A percentile compares a stretch with the other conserved stretches of the same genome.
These are phyloP conservation scores for Orchestia grillus DNA, from an alignment of 1,140 invertebrate genomes.

Conservation along the genomic window DNA sequence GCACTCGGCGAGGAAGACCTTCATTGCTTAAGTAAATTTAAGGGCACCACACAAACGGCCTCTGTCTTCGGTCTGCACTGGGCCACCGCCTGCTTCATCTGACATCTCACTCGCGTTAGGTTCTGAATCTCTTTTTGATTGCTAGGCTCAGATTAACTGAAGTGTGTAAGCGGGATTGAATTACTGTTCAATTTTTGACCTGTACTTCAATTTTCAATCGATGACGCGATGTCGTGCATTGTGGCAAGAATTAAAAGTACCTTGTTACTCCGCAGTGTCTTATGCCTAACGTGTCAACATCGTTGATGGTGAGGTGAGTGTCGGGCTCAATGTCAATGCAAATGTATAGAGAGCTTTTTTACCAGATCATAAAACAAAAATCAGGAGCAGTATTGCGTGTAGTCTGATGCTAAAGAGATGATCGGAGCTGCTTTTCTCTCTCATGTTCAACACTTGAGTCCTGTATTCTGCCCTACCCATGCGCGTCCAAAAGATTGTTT, in stretches of 20 bases:
- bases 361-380: neutral
- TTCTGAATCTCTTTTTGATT: neutral
- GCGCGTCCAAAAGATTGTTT: neutral
- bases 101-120: neutral
- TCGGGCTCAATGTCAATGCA: neutral
- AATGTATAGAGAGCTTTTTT: neutral
- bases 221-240: neutral
- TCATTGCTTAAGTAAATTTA: neutral
- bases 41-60: neutral
- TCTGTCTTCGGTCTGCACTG: neutral
- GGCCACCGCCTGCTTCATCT: neutral
- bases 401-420: neutral
- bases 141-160: neutral
- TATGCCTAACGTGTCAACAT: neutral
- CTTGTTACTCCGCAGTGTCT: neutral
- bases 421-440: neutral
- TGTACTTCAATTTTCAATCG: too few species aligned
- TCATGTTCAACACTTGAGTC: neutral
- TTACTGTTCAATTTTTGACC: neutral
- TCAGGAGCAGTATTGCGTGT: neutral
- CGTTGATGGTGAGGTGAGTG: neutral
- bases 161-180: neutral
- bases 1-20: neutral
- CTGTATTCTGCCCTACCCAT: neutral
- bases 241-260: neutral